Conservation (phyloP, 2,888 invertebrate species). For the Phalera bucephala region DNA sequence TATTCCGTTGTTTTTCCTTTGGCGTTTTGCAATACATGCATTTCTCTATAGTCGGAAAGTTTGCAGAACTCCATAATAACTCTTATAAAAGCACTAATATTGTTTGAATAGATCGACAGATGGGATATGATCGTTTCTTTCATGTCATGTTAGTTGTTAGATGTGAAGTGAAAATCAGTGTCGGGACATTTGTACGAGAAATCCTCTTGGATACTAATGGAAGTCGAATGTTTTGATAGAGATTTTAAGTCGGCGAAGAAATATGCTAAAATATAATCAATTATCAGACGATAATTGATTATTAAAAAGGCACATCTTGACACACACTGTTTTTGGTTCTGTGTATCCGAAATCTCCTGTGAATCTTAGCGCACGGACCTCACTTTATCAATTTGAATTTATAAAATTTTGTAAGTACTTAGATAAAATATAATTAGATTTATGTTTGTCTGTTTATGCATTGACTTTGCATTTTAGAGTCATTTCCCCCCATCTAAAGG, state of each 20-base stretch:
- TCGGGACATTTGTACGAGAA: constrained; percentile 20
- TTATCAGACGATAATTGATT: constrained; percentile 7
- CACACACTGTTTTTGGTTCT: constrained; percentile 13
- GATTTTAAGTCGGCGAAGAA: constrained; percentile 16
- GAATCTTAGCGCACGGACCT: constrained; percentile 39
- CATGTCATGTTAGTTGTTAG: constrained; percentile 25
- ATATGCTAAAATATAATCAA: constrained; percentile 16
- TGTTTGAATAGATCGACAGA: not conserved
- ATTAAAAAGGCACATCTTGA: constrained; percentile 14
- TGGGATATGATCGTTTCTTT: constrained; percentile 20
- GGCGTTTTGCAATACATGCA: constrained; percentile 7
- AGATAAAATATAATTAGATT: constrained; percentile 22
- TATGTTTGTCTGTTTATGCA: constrained; percentile 20
- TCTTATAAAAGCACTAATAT: not conserved
- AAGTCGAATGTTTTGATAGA: constrained; percentile 10
- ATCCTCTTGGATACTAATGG: constrained; percentile 15
- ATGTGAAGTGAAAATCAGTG: constrained; percentile 39
- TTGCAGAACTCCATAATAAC: not conserved
- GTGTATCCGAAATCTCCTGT: constrained; percentile 22
- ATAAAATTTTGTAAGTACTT: constrained; percentile 31
- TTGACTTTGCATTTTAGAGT: constrained; percentile 15
- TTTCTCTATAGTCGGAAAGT: constrained; percentile 5
- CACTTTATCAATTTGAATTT: constrained; percentile 36
- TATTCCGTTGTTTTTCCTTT: not conserved
- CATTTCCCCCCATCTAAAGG: no score